Evolutionary conservation across 2,888 invertebrate species (phyloP), one percentile per base, ranked within the genome.

Genomic region (Aspidiotus rigidus): DNA sequence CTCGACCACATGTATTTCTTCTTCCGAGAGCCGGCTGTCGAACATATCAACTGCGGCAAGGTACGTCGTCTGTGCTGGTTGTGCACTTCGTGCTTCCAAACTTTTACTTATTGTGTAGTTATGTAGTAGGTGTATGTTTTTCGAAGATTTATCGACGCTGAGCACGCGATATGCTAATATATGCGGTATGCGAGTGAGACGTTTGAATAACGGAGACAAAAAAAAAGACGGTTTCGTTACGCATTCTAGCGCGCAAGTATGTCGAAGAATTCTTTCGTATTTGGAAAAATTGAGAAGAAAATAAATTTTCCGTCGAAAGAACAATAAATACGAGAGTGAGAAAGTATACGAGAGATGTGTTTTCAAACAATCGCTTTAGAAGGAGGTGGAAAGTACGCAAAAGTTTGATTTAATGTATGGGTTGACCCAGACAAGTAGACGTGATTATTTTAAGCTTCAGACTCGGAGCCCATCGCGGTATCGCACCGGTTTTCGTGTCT

Each of bases 1-100:
- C 88, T 86, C 56, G 89, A 90, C 75, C 89, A 88, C 78, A 90
- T 93, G 42, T 88, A 93, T 79, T 93, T 94, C 82, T 94, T 94
- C 81, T 94, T 91, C 78, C 85, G 94, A 62, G 94, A 95, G 81
- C 88, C 90, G 9, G 93, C 94, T 16, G 90, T 93, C 67, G 94
- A 95, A 79, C 91, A 88, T 76, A 90, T 91, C 83, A 94, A 94
- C 80, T 94, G 93, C 76, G 94, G 93, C 77, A 93, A 90, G 82
- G 86, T 86, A 77, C 79, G 77, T 72, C 79, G 77, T 72, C n/a
- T 59, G 9, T 16, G 56, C 10, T 15, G 17, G 8, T 9, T 16
- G n/a, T 5, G 17, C 15, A 55, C 56, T 17, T 55, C 53, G 11
- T 53, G 11, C 28, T 53, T 53, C 53, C n/a, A 11, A 13, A 13